Evolutionary conservation across 2,888 invertebrate genomes (phyloP).

Genomic region (Trachelus stipa): DNA sequence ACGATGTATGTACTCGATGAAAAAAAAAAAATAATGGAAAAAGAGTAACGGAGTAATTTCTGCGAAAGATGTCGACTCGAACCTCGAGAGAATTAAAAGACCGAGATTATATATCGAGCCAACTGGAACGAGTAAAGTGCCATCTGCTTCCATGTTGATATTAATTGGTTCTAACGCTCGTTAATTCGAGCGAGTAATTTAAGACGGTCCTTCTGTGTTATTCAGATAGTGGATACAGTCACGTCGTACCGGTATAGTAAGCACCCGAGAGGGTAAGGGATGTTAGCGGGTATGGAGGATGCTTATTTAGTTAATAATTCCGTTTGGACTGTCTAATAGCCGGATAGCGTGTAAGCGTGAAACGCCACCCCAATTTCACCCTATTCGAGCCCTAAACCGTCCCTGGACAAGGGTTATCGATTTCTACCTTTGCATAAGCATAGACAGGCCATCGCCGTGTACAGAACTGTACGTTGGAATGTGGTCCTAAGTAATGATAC

Average conservation of each 20-base stretch:
- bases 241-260: background rate
- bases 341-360: conserved; percentile 45
- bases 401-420: conserved; percentile 51
- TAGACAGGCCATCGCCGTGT: background rate
- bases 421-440: conserved; percentile 32
- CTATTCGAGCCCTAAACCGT: conserved; percentile 36
- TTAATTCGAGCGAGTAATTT: background rate
- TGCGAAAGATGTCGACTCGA: background rate
- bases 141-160: background rate
- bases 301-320: conserved; percentile 21
- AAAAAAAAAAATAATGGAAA: background rate
- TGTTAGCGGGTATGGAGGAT: background rate
- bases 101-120: background rate
- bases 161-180: background rate
- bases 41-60: background rate
- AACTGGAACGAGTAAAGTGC: background rate
- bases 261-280: background rate
- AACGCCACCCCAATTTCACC: conserved; percentile 28
- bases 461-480: background rate
- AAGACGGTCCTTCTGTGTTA: background rate
- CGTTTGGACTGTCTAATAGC: conserved; percentile 50
- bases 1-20: background rate
- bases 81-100: background rate
- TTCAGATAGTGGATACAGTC: background rate
- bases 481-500: background rate